These are phyloP conservation scores for Anguilla rostrata DNA, from an alignment of 2,113 vertebrate genomes.

Conservation along the genomic window DNA sequence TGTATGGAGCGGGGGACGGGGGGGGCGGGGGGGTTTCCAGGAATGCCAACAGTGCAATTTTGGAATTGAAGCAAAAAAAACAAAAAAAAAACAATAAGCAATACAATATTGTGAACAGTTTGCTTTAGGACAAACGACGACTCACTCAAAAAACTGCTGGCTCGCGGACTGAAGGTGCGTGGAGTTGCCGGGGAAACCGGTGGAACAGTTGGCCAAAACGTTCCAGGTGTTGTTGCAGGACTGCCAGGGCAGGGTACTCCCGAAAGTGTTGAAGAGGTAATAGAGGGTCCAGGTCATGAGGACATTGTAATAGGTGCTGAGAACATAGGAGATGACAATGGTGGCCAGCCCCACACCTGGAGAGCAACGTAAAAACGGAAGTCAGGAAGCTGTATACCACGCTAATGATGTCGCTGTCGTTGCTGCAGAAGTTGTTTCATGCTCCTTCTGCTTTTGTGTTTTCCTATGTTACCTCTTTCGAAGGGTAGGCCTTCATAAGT, in stretches of 20 bases:
- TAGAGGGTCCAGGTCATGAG: constrained; percentile 69
- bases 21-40: too few species aligned
- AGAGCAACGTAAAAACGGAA: constrained; percentile 31
- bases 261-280: constrained; percentile 70
- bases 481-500: neutral
- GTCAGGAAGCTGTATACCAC: constrained; percentile 26
- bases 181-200: constrained; percentile 59
- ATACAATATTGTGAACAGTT: neutral
- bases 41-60: too few species aligned
- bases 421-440: neutral
- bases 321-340: constrained; percentile 68
- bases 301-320: constrained; percentile 71
- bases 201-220: constrained; percentile 60
- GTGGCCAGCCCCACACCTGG: constrained; percentile 72
- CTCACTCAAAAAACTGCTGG: constrained; percentile 76
- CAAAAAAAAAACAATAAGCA: too few species aligned
- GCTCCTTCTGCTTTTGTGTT: neutral
- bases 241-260: constrained; percentile 59
- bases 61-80: too few species aligned
- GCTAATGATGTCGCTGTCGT: neutral
- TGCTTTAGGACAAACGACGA: neutral
- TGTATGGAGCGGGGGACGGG: too few species aligned
- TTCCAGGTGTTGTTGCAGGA: constrained; percentile 74
- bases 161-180: constrained; percentile 66
- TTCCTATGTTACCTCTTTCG: neutral